Evolutionary conservation across 2,888 invertebrate species (phyloP).

Genomic region (Crematogaster levior): DNA sequence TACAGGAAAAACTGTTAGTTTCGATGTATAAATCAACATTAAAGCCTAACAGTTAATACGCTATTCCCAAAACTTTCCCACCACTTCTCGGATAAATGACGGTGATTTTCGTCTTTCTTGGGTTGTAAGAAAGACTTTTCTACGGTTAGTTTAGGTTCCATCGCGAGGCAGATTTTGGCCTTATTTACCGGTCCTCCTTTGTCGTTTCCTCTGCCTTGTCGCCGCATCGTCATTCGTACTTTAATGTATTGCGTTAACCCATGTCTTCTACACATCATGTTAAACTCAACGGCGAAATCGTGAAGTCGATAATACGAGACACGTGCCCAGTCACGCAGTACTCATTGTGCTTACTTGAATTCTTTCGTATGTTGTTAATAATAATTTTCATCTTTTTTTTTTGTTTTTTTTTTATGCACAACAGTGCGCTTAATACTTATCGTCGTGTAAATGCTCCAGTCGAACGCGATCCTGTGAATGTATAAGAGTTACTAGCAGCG

Average conservation of each 20-base stretch:
- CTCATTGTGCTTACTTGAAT: constrained; percentile 42
- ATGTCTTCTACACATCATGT: constrained; percentile 22
- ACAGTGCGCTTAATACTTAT: background rate
- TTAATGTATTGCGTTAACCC: background rate
- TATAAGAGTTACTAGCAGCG: background rate
- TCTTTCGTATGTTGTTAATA: constrained; percentile 57
- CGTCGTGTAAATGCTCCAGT: background rate
- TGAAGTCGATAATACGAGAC: constrained; percentile 2
- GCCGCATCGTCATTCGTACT: no score
- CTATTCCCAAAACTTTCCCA: no score
- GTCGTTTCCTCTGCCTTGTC: no score
- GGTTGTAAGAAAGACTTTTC: no score
- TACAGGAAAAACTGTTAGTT: no score
- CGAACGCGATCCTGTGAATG: background rate
- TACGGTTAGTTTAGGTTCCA: no score
- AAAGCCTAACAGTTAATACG: no score
- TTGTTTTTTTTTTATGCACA: background rate
- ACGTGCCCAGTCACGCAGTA: constrained; percentile 23
- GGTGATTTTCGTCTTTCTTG: no score
- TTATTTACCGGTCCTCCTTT: no score
- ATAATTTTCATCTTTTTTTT: constrained; percentile 33
- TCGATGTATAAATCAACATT: no score
- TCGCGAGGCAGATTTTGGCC: no score
- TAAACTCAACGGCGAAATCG: constrained; percentile 14
- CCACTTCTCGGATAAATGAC: no score